phyloP scores from a whole-genome alignment of 2,797 vertebrate genomes.

The Mus minutoides region DNA sequence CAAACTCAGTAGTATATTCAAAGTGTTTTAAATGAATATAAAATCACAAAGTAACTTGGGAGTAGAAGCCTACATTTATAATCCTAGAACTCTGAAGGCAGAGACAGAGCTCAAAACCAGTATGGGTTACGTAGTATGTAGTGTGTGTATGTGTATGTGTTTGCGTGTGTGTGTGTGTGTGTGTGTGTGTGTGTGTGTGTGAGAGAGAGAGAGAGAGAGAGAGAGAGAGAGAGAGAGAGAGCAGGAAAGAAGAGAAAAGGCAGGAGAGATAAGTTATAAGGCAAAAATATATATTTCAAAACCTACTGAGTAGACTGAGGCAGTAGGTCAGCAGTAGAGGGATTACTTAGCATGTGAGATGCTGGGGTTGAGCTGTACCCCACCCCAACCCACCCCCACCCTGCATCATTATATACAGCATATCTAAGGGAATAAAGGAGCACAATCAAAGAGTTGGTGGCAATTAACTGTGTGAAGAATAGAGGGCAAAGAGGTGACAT shows the following conservation, averaged over 20 bases:
- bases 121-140: not conserved
- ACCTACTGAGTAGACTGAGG: not conserved
- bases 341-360: not conserved
- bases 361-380: not conserved
- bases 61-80: not conserved
- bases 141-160: too few species aligned
- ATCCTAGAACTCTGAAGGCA: not conserved
- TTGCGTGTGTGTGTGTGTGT: too few species aligned
- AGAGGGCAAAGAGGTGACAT: not conserved
- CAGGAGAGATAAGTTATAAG: not conserved
- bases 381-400: not conserved
- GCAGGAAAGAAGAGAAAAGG: rapidly evolving
- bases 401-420: not conserved
- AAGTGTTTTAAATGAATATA: conserved; percentile 12
- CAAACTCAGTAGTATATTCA: not conserved
- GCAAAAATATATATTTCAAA: not conserved
- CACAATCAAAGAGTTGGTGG: not conserved
- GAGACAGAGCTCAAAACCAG: not conserved
- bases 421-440: not conserved
- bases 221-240: too few species aligned
- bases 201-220: too few species aligned
- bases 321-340: not conserved
- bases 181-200: too few species aligned
- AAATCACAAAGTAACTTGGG: not conserved
- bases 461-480: not conserved